Evolutionary conservation across 2,113 vertebrate genomes (phyloP).

Genomic region (Hemibagrus wyckioides): DNA sequence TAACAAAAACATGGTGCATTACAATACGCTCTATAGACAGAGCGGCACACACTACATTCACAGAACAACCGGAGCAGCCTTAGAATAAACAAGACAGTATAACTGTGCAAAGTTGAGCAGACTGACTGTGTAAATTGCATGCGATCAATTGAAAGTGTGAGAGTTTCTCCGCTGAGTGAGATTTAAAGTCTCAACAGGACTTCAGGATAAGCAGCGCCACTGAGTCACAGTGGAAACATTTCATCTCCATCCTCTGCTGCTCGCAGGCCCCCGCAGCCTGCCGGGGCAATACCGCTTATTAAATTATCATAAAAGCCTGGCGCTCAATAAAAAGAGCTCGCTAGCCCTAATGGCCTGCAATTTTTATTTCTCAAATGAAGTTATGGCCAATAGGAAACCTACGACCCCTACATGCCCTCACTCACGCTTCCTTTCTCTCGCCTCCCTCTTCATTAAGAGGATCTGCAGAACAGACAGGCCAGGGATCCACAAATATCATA

Average conservation of each 20-base stretch:
- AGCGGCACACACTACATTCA: background rate
- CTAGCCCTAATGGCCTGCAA: conserved; percentile 74
- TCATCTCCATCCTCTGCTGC: conserved; percentile 49
- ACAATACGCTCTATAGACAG: background rate
- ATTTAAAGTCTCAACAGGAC: conserved; percentile 38
- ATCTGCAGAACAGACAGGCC: conserved; percentile 30
- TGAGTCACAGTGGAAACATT: conserved; percentile 65
- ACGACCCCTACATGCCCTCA: conserved; percentile 54
- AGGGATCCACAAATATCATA: conserved; percentile 35
- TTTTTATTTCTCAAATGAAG: conserved; percentile 78
- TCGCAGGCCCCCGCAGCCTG: conserved; percentile 58
- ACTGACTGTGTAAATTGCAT: conserved; percentile 1
- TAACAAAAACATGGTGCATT: background rate
- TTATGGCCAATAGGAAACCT: conserved; percentile 69
- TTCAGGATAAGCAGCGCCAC: conserved; percentile 44
- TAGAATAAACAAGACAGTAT: background rate
- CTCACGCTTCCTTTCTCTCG: conserved; percentile 27
- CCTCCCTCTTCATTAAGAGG: conserved; percentile 44
- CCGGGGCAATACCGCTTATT: conserved; percentile 68
- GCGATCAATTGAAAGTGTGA: conserved; percentile 13
- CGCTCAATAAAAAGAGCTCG: conserved; percentile 70
- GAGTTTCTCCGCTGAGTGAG: conserved; percentile 29
- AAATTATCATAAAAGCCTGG: conserved; percentile 73
- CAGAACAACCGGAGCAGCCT: background rate
- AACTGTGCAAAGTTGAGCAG: background rate